phyloP scores from a whole-genome alignment of 2,797 vertebrate species.

The Sparidentex hasta region DNA sequence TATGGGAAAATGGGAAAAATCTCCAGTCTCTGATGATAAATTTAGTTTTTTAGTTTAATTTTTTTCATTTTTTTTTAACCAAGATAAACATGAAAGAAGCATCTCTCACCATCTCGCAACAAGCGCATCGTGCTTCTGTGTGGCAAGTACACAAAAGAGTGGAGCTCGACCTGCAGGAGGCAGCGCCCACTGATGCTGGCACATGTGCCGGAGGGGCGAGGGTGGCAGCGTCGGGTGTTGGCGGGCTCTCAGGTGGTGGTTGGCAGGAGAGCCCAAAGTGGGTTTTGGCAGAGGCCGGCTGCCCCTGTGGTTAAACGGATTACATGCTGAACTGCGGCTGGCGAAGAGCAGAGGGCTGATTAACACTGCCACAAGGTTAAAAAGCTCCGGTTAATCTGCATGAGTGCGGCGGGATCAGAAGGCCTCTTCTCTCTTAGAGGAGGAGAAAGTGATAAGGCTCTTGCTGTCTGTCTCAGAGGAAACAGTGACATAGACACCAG shows the following conservation, averaged over 20 bases:
- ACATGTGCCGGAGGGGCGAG: conserved; percentile 16
- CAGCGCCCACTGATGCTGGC: conserved; percentile 43
- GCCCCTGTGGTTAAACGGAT: conserved; percentile 69
- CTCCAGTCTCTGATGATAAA: neutral
- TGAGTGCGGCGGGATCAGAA: conserved; percentile 36
- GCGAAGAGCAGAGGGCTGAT: conserved; percentile 62
- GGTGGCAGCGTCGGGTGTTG: conserved; percentile 33
- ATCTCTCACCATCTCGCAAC: neutral
- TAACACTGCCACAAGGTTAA: conserved; percentile 71
- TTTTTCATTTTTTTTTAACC: neutral
- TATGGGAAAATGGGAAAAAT: neutral
- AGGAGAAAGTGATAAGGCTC: conserved; percentile 45
- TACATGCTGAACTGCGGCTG: conserved; percentile 67
- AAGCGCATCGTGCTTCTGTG: conserved; percentile 23
- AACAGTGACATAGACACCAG: conserved; percentile 15
- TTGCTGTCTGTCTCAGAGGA: conserved; percentile 14
- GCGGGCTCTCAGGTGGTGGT: conserved; percentile 55
- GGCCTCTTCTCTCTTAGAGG: conserved; percentile 46
- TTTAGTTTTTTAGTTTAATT: neutral
- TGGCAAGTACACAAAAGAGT: conserved; percentile 27
- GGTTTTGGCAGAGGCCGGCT: conserved; percentile 53
- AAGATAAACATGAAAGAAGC: neutral
- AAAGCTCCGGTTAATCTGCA: conserved; percentile 67
- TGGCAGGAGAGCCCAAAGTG: conserved; percentile 50
- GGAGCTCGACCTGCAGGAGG: conserved; percentile 40